Conservation (phyloP, 2,888 invertebrate species). For the Masnerella sp. region DNA sequence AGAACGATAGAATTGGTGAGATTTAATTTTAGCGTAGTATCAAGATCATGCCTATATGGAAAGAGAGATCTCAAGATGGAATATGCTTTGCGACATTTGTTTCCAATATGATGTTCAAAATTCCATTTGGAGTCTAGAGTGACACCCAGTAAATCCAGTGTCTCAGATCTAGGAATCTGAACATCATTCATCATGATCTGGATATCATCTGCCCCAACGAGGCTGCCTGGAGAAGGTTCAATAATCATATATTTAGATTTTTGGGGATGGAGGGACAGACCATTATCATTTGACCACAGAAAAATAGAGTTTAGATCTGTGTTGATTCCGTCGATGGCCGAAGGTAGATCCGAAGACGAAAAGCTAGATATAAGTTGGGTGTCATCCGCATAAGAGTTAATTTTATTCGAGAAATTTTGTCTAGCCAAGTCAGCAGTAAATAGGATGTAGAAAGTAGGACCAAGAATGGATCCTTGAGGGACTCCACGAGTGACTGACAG, state of each 20-base stretch:
- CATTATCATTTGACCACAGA: background rate
- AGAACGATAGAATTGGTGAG: background rate
- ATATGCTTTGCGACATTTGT: background rate
- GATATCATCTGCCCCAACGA: background rate
- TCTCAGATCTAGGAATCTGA: background rate
- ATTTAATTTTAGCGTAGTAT: background rate
- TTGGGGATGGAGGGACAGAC: background rate
- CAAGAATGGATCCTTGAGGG: conserved; percentile 7
- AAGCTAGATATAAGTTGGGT: background rate
- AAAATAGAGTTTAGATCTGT: background rate
- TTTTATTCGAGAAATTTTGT: background rate
- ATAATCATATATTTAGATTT: background rate
- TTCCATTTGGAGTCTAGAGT: background rate
- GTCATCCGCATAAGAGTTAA: conserved; percentile 3
- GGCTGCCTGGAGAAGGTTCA: background rate
- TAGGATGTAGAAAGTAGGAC: background rate
- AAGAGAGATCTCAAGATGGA: background rate
- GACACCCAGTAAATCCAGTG: background rate
- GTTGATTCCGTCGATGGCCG: background rate
- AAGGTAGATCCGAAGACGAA: background rate
- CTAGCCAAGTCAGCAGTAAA: conserved; percentile 4
- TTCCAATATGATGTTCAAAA: background rate
- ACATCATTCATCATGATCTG: background rate
- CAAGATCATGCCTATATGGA: background rate
- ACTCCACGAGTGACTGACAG: background rate